A percentile compares a stretch with the other conserved stretches of the same genome.
Conservation (phyloP, 2,888 invertebrate genomes). For the Entomobrya proxima region DNA sequence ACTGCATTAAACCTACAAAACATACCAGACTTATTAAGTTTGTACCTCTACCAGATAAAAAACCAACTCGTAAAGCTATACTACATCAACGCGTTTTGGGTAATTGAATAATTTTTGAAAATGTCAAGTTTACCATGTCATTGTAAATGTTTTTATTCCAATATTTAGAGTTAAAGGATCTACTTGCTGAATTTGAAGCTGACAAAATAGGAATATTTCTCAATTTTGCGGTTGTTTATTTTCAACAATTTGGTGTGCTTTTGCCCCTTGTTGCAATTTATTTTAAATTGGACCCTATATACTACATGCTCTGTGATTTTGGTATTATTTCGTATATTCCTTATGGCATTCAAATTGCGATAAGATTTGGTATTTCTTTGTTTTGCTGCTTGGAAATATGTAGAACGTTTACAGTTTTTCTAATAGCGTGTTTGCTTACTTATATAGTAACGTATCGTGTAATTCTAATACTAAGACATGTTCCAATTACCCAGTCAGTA, state of each 20-base stretch:
- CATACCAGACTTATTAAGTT: neutral
- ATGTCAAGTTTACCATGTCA: neutral
- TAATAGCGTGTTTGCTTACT: neutral
- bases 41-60: neutral
- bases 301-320: neutral
- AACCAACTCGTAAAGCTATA: neutral
- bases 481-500: neutral
- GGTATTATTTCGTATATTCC: neutral
- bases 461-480: neutral
- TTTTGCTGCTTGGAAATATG: neutral
- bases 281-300: neutral
- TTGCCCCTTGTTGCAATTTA: neutral
- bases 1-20: neutral
- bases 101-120: neutral
- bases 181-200: neutral
- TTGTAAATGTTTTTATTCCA: neutral
- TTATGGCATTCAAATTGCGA: neutral
- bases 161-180: neutral
- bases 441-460: neutral
- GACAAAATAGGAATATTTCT: neutral
- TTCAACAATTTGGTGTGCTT: neutral
- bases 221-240: neutral
- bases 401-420: neutral
- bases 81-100: no score
- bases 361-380: neutral